Base-by-base conservation (phyloP, 2,797 vertebrate genomes). In the Lacerta agilis region DNA sequence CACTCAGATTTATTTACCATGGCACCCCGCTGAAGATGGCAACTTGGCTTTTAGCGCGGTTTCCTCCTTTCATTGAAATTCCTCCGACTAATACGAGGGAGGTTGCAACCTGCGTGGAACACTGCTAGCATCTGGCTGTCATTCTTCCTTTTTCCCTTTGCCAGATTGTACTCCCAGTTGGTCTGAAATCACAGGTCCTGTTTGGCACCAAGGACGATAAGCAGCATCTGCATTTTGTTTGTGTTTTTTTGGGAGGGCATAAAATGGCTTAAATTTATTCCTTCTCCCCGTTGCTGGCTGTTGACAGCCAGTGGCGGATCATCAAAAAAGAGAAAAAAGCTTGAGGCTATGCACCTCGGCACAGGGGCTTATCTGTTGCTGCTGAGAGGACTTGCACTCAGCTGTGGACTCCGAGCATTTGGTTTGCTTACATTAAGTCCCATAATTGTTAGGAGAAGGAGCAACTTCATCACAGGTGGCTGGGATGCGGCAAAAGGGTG, bases 31-130 rank as follows among this genome's bases (percentile, higher is more conserved):
- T 58, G 85, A 91, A 87, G 79, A 29, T 72, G 89, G 88, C 92
- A 89, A 85, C 88, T 93, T 86, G 90, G 85, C 92, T 95, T 93
- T 94, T 92, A 93, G 90, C 88, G 61, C 89, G 85, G 89, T 85
- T 13, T 77, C 83, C 85, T 71, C 86, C 94, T 94, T 94, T 88
- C 83, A 87, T 91, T 83, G 66, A 73, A 17, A 36, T 55, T 89
- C 88, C 85, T 87, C 78, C 49, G 75, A 87, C 93, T 92, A 83
- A 76, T 61, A 82, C 79, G 79, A 76, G 83, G 86, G 85, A 92
- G 90, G 87, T 86, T 93, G 25, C 76, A 89, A 2, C 78, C 82
- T 89, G 83, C 84, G 81, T 41, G 25, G 66, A 89, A 92, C 61
- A 79, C 17, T 93, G 66, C 69, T 93, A 79, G 58, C 88, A 91